Percentiles rank a stretch among this genome's conserved stretches.
These are phyloP conservation scores for Drosophila subsilvestris DNA, from an alignment of 2,888 invertebrate genomes.

Conservation along the genomic window DNA sequence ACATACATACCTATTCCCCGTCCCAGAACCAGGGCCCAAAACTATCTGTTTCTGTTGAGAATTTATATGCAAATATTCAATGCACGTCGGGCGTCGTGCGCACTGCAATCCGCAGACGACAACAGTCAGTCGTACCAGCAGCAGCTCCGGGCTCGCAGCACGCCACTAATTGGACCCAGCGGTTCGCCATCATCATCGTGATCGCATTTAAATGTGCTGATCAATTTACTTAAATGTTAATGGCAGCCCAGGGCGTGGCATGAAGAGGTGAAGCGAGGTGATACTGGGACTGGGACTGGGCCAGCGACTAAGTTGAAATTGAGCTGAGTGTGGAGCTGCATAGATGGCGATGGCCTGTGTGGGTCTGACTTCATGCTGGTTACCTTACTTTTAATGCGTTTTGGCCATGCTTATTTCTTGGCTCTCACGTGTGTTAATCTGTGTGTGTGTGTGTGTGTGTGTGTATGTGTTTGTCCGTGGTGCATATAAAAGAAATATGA, in stretches of 20 bases:
- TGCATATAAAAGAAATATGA: constrained; percentile 60
- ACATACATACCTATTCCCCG: constrained; percentile 20
- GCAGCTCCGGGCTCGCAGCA: constrained; percentile 45
- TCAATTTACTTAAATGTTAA: constrained; percentile 77
- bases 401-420: constrained; percentile 16
- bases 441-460: constrained; percentile 11
- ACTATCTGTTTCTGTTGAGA: constrained; percentile 47
- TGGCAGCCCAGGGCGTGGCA: constrained; percentile 66
- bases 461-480: not conserved
- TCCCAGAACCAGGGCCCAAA: constrained; percentile 27
- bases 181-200: constrained; percentile 69
- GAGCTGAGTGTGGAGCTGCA: constrained; percentile 32
- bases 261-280: constrained; percentile 3
- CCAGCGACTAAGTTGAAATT: constrained; percentile 21
- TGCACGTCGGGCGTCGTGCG: constrained; percentile 68
- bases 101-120: constrained; percentile 53
- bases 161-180: constrained; percentile 73
- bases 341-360: not conserved
- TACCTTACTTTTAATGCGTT: constrained; percentile 46
- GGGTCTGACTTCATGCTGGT: constrained; percentile 56
- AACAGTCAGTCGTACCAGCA: constrained; percentile 14
- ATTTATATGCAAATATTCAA: constrained; percentile 77
- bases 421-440: not conserved
- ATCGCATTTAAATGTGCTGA: constrained; percentile 78
- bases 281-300: not conserved